phyloP scores from a whole-genome alignment of 2,113 vertebrate genomes.

The Labeo catla region DNA sequence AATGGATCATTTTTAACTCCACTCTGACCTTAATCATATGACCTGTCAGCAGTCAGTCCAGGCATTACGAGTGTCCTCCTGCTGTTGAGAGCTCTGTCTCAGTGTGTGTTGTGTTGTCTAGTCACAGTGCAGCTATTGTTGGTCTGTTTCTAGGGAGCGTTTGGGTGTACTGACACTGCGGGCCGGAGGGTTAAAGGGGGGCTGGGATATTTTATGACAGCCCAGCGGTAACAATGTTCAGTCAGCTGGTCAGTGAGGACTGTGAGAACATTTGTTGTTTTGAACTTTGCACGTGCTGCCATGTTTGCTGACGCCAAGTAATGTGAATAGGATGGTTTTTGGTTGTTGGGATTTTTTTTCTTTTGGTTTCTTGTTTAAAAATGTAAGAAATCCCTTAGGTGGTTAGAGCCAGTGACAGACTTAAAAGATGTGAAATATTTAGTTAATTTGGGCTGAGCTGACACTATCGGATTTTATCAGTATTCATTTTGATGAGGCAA shows the following conservation, averaged over 20 bases:
- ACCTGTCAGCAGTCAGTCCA: not conserved
- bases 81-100: not conserved
- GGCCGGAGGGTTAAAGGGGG: not conserved
- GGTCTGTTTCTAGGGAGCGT: conserved; percentile 27
- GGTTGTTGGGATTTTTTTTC: not conserved
- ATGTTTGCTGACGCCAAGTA: conserved; percentile 33
- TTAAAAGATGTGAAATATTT: not conserved
- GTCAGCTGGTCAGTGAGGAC: conserved; percentile 39
- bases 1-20: not conserved
- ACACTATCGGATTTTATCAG: not conserved
- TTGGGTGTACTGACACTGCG: not conserved
- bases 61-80: conserved; percentile 11
- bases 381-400: not conserved
- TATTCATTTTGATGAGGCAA: not conserved
- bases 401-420: not conserved
- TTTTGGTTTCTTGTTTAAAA: not conserved
- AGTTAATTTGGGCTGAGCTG: not conserved
- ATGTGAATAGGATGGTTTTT: not conserved
- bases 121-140: conserved; percentile 52
- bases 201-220: not conserved
- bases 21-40: not conserved
- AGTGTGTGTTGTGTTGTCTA: conserved; percentile 7
- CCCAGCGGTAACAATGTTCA: conserved; percentile 7
- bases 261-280: conserved; percentile 41
- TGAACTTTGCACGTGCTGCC: conserved; percentile 40